Evolutionary conservation across 1,140 invertebrate species (phyloP).

Genomic region (Antheraea mylitta): DNA sequence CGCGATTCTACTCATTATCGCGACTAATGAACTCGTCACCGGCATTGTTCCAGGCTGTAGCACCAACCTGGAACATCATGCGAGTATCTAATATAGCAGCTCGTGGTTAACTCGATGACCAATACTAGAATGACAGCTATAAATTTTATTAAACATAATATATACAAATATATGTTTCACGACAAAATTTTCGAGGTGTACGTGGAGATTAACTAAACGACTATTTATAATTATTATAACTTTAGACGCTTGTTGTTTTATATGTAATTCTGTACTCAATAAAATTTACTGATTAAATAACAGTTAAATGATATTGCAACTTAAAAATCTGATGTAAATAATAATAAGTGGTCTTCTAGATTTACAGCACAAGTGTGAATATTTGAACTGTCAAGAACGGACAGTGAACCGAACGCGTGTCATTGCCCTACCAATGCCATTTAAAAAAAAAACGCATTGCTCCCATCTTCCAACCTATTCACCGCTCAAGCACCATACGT

Average conservation of each 20-base stretch:
- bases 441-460: slow-evolving; percentile 65
- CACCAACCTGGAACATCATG: neutral
- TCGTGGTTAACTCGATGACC: neutral
- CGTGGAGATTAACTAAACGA: no score
- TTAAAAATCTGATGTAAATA: slow-evolving; percentile 31
- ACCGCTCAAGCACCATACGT: slow-evolving; percentile 42
- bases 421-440: slow-evolving; percentile 72
- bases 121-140: no score
- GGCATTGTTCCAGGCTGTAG: slow-evolving; percentile 55
- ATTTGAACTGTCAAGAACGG: slow-evolving; percentile 78
- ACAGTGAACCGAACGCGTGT: slow-evolving; percentile 70
- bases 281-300: neutral
- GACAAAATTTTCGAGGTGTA: no score
- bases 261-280: no score
- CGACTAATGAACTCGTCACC: slow-evolving; percentile 67
- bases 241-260: no score
- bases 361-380: slow-evolving; percentile 62
- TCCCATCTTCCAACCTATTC: slow-evolving; percentile 57
- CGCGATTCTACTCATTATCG: slow-evolving; percentile 71
- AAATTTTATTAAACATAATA: no score
- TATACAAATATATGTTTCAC: no score
- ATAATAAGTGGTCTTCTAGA: slow-evolving; percentile 57
- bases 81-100: neutral
- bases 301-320: neutral
- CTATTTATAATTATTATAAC: no score